Percentiles rank a stretch among this genome's conserved stretches.
These are phyloP conservation scores for Halisarca cf. caerulea DNA, from an alignment of 37 sponge, comb jelly and placozoan species.

Conservation along the genomic window DNA sequence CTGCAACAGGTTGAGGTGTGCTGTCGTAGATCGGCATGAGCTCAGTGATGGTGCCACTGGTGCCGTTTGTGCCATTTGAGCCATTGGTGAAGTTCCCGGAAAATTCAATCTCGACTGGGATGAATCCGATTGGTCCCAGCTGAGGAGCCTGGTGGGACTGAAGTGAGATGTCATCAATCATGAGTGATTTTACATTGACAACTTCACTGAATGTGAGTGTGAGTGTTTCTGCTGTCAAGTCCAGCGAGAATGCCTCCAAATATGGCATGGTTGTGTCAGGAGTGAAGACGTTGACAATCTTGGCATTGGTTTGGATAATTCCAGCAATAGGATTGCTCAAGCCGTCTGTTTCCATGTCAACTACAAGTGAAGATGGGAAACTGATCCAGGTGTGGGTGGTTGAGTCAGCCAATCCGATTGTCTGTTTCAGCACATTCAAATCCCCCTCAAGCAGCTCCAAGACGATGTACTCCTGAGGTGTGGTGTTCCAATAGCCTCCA, in stretches of 20 bases:
- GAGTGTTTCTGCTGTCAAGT: conserved; percentile 70
- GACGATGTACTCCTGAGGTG: conserved; percentile 27
- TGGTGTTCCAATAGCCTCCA: conserved; percentile 57
- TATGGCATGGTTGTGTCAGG: conserved; percentile 65
- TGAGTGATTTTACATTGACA: conserved; percentile 69
- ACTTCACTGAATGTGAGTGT: conserved; percentile 85
- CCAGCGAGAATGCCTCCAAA: conserved; percentile 67
- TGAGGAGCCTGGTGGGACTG: conserved; percentile 27
- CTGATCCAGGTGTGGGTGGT: conserved; percentile 42
- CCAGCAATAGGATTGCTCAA: conserved; percentile 43
- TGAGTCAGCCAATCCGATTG: conserved; percentile 70
- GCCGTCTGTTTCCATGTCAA: conserved; percentile 65
- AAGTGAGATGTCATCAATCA: conserved; percentile 59
- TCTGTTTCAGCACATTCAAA: conserved; percentile 77
- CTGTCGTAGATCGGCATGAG: background rate
- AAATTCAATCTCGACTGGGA: background rate
- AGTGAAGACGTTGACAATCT: conserved; percentile 33
- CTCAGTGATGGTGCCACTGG: background rate
- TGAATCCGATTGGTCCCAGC: too few relatives aligned
- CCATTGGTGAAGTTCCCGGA: background rate
- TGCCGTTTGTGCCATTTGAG: background rate
- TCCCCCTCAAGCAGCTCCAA: conserved; percentile 58
- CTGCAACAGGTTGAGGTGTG: conserved; percentile 2
- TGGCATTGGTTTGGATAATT: conserved; percentile 22
- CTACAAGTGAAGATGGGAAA: conserved; percentile 32